Conservation (phyloP, 2,113 vertebrate species). For the Platichthys stellatus region DNA sequence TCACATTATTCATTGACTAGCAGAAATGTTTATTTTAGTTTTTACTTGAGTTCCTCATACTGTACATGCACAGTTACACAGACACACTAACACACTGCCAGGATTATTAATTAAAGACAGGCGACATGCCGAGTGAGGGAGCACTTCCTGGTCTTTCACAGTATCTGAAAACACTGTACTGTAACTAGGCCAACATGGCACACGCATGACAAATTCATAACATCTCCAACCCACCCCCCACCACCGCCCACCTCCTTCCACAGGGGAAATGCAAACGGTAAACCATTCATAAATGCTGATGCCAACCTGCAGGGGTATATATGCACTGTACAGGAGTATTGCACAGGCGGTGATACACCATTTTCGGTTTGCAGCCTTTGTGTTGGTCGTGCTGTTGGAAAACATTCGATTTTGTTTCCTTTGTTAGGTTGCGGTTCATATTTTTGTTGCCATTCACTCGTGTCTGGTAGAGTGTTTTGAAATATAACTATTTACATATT, state of each 20-base stretch:
- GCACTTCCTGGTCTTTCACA: conserved; percentile 14
- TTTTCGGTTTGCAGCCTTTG: conserved; percentile 25
- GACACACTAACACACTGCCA: conserved; percentile 3
- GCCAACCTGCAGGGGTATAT: conserved; percentile 45
- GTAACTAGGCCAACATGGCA: conserved; percentile 72
- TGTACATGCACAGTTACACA: neutral
- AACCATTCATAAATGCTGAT: conserved; percentile 60
- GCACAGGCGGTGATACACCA: neutral
- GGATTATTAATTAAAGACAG: conserved; percentile 28
- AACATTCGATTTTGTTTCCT: neutral
- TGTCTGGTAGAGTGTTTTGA: neutral
- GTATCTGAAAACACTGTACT: conserved; percentile 33
- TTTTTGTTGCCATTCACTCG: neutral
- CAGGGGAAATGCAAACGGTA: conserved; percentile 33
- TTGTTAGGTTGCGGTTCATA: neutral
- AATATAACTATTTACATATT: neutral
- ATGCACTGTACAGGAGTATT: neutral
- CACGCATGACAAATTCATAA: conserved; percentile 66
- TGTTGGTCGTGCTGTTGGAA: conserved; percentile 20
- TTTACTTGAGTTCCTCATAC: conserved; percentile 5
- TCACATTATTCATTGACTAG: conserved; percentile 18
- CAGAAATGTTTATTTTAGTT: neutral
- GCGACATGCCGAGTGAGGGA: conserved; percentile 9
- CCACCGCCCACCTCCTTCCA: conserved; percentile 20
- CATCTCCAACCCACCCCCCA: conserved; percentile 15